Evolutionary conservation across 2,888 invertebrate species (phyloP), one percentile per base, ranked within the genome.

Genomic region (Meandrusa payeni): DNA sequence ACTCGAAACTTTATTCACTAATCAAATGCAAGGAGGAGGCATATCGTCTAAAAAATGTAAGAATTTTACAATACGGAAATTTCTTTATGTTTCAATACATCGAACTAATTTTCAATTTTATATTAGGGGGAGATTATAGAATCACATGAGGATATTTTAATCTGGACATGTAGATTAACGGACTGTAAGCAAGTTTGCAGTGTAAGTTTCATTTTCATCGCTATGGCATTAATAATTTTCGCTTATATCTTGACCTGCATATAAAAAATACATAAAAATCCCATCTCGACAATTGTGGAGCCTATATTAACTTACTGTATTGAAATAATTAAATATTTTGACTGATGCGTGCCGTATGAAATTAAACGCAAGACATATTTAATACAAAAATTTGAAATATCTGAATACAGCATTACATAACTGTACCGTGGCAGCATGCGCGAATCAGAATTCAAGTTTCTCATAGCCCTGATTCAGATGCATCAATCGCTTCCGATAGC

Each of bases 161-260:
- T 69, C 9, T 69, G 69, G 69, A 50, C 67, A 7, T 69, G 61
- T 48, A 59, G 54, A 48, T 43, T 61, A 28, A 54, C 57, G 11
- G 52, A 62, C 0, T 31, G 20, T 20, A 51, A 50, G 28, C 47
- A 47, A 27, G 49, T 54, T 6, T 68, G 57, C 26, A 60, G 51
- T 39, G 61, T 61, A 45, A 52, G 54, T n/a, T n/a, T n/a, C n/a
- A n/a, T n/a, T n/a, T n/a, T n/a, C n/a, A n/a, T n/a, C n/a, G n/a
- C n/a, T n/a, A n/a, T n/a, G n/a, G n/a, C n/a, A n/a, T n/a, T n/a
- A n/a, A n/a, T n/a, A n/a, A n/a, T n/a, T n/a, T n/a, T n/a, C n/a
- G n/a, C n/a, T n/a, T n/a, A n/a, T n/a, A n/a, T n/a, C n/a, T n/a
- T n/a, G n/a, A n/a, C n/a, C n/a, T n/a, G n/a, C n/a, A n/a, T n/a